Percentiles rank a stretch among this genome's conserved stretches.
Evolutionary conservation across 2,113 vertebrate genomes (phyloP).

Genomic region (Dicerorhinus sumatrensis): DNA sequence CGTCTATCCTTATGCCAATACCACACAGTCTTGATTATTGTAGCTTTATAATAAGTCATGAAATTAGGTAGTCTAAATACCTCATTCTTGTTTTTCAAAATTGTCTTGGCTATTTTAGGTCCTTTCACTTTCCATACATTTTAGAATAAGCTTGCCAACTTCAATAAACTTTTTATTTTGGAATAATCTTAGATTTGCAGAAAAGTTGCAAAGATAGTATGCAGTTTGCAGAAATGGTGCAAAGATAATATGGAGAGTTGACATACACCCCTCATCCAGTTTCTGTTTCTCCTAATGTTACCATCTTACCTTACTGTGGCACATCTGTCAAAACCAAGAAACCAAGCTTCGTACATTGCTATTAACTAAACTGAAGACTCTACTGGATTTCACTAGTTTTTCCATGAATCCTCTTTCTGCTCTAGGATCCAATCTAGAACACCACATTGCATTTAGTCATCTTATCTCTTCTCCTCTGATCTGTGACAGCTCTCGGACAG

Average conservation of each 20-base stretch:
- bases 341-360: neutral
- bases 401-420: neutral
- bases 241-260: neutral
- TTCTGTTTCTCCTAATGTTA: neutral
- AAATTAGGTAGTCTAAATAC: slow-evolving; percentile 18
- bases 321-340: slow-evolving; percentile 34
- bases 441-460: neutral
- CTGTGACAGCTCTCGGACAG: neutral
- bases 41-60: neutral
- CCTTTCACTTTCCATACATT: neutral
- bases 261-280: neutral
- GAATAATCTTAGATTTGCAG: slow-evolving; percentile 37
- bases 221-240: neutral
- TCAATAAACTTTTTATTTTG: neutral
- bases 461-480: neutral
- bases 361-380: neutral
- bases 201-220: neutral
- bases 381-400: neutral
- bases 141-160: neutral
- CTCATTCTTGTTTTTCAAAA: slow-evolving; percentile 14
- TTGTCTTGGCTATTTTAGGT: neutral
- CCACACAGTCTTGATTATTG: neutral
- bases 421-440: neutral
- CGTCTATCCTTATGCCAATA: neutral
- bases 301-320: neutral